Conservation (phyloP, 2,797 vertebrate species). For the Merluccius polli region DNA sequence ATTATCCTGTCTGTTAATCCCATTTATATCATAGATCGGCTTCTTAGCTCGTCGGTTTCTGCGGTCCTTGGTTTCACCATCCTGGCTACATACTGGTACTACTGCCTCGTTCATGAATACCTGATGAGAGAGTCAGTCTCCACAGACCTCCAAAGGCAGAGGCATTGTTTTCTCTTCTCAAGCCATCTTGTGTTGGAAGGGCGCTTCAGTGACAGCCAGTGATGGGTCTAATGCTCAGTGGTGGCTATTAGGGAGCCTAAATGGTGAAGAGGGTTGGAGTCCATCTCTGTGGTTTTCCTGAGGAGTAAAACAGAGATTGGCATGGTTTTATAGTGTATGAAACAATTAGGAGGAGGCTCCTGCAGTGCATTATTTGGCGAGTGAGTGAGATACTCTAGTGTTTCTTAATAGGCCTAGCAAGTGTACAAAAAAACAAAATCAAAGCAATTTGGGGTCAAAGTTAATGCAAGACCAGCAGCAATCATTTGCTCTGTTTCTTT, state of each 20-base stretch:
- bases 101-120: constrained; percentile 69
- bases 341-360: constrained; percentile 59
- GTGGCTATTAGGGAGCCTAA: constrained; percentile 68
- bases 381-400: constrained; percentile 30
- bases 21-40: neutral
- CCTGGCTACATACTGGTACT: constrained; percentile 30
- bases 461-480: constrained; percentile 44
- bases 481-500: constrained; percentile 45
- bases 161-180: constrained; percentile 70
- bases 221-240: constrained; percentile 65
- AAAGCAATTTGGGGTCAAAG: constrained; percentile 52
- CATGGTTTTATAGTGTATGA: constrained; percentile 60
- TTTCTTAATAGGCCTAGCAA: constrained; percentile 39
- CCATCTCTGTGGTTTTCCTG: constrained; percentile 68
- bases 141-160: constrained; percentile 67
- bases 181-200: constrained; percentile 71
- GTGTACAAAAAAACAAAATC: constrained; percentile 52
- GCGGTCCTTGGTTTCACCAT: constrained; percentile 41
- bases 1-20: neutral
- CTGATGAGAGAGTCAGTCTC: constrained; percentile 71
- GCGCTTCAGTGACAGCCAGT: constrained; percentile 73
- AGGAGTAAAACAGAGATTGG: constrained; percentile 56
- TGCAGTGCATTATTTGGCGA: constrained; percentile 54
- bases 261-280: constrained; percentile 75
- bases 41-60: constrained; percentile 43